Base-by-base conservation (phyloP, 2,113 vertebrate genomes). In the Hydrochoerus hydrochaeris region DNA sequence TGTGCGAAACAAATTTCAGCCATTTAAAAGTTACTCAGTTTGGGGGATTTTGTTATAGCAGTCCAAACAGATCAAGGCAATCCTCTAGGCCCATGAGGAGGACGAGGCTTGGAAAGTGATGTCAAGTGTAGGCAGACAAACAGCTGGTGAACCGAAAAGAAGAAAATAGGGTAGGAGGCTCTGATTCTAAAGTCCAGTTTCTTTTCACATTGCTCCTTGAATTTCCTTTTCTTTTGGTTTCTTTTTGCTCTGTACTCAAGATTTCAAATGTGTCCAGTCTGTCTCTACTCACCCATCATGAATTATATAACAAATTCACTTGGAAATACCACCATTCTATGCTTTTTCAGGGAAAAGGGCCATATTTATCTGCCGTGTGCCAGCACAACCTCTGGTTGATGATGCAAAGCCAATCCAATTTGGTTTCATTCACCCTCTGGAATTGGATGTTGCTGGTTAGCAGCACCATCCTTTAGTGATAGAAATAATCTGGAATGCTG, bases 401-500 rank as follows among this genome's bases (percentile, higher is more conserved):
- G 62, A 93, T 60, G 57, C 20, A 80, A 63, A 94, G 78, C 35
- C 73, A 58, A 77, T 41, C 12, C 63, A 88, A 92, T 87, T 80
- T 89, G 91, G 73, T 82, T 93, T 91, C 90, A 91, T 14, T 57
- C n/a, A 88, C 54, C 10, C 54, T 46, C 38, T 44, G 30, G 41
- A 88, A 95, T 8, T 77, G 46, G 17, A 82, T 16, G 69, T 86
- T 35, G 44, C 35, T 77, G 75, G 62, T 88, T 17, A 95, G 63
- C 38, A 89, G 80, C 35, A 58, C 44, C 32, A 5, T 77, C 77
- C 41, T 92, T 92, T 57, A 92, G 80, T 90, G 69, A 95, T 57
- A 84, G 88, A 93, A 97, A 95, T 91, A 46, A 91, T 65, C 38
- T 95, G 95, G 84, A 71, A 80, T 52, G 73, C 62, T 69, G 52